Conservation (phyloP, 1,140 invertebrate species). For the Drosophila ambigua region DNA sequence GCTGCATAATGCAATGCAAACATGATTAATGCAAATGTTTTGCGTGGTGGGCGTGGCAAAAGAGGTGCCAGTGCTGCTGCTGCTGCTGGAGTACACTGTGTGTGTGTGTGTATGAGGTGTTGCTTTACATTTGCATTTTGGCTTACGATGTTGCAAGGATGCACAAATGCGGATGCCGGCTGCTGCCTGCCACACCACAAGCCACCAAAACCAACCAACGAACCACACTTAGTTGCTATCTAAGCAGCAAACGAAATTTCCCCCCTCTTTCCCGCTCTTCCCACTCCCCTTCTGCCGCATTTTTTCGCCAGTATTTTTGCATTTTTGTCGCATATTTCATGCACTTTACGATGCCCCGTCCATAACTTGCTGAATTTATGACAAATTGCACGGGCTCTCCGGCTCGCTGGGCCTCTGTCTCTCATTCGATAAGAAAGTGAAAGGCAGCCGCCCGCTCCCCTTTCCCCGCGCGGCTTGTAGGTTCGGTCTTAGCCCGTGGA, state of each 20-base stretch:
- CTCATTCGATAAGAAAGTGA: constrained; percentile 73
- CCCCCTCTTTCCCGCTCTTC: no score
- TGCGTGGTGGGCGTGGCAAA: constrained; percentile 71
- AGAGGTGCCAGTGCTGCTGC: not conserved
- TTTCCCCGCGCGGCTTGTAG: not conserved
- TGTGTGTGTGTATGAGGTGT: constrained; percentile 46
- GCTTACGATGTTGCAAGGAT: constrained; percentile 61
- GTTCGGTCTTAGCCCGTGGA: constrained; percentile 1
- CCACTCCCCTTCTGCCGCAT: not conserved
- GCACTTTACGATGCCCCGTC: constrained; percentile 66
- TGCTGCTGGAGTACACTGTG: no score
- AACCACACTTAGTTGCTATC: constrained; percentile 77
- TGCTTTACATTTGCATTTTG: constrained; percentile 79
- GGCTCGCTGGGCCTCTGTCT: no score
- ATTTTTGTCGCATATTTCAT: constrained; percentile 62
- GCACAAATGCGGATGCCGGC: constrained; percentile 19
- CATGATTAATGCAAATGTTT: constrained; percentile 82
- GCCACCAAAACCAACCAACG: constrained; percentile 30
- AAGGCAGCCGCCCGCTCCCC: constrained; percentile 38
- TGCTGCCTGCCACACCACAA: constrained; percentile 14
- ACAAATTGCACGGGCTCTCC: constrained; percentile 52
- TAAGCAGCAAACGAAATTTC: constrained; percentile 48
- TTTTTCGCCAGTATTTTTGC: not conserved
- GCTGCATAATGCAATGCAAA: constrained; percentile 80
- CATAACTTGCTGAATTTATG: constrained; percentile 75